Conservation (phyloP, 2,888 invertebrate genomes). For the Heteromurus nitidus region DNA sequence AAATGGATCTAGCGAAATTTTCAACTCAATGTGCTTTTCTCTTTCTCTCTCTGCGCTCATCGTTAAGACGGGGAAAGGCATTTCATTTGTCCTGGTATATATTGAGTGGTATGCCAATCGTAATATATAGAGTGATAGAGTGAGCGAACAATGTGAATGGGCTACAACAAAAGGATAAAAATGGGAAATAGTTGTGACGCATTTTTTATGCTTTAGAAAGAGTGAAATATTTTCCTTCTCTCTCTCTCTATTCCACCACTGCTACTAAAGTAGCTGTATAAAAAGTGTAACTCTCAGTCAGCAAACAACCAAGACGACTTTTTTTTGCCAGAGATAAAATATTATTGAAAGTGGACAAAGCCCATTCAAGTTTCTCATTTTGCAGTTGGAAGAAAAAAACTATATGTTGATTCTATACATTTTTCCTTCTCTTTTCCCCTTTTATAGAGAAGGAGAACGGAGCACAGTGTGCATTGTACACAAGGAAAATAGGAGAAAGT, state of each 20-base stretch:
- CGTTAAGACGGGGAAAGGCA: constrained; percentile 29
- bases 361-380: neutral
- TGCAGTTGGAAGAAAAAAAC: neutral
- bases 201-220: neutral
- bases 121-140: too few species aligned
- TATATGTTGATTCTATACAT: neutral
- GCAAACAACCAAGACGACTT: constrained; percentile 20
- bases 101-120: too few species aligned
- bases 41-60: too few species aligned
- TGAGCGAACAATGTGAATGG: neutral
- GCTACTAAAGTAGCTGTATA: constrained; percentile 4
- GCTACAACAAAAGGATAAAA: neutral
- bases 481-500: constrained; percentile 15
- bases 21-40: too few species aligned
- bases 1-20: too few species aligned
- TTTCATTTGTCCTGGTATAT: constrained; percentile 46
- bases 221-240: constrained; percentile 11
- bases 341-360: constrained; percentile 28
- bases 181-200: too few species aligned
- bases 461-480: neutral
- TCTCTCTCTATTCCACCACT: neutral
- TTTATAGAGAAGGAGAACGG: neutral
- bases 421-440: neutral
- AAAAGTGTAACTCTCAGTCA: constrained; percentile 23
- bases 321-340: constrained; percentile 18